Evolutionary conservation across 1,140 invertebrate species (phyloP), one percentile per base, ranked within the genome.

Genomic region (Drosophila nebulosa): DNA sequence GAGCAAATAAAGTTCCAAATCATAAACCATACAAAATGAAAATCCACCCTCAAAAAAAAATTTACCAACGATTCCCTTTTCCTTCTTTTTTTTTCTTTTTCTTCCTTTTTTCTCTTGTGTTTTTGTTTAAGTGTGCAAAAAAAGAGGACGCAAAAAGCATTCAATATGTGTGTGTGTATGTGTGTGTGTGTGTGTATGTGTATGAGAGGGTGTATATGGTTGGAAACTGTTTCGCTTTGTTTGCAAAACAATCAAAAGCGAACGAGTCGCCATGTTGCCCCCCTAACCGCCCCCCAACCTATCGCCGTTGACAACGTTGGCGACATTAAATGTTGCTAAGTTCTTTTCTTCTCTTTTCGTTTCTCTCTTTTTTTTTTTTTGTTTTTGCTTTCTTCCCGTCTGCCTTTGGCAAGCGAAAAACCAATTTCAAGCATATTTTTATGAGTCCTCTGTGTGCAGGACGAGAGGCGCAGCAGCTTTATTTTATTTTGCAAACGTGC

Each of bases 21-120:
- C 83, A 88, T 88, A 78, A 86, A 86, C 74, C 83, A 83, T 76
- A 88, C 78, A 86, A 86, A 86, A 86, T 86, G 83, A 86, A 88
- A 86, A 83, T 83, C 83, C 78, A 86, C 83, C 83, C 83, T 86
- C 83, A 50, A 78, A 86, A 88, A 85, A 88, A 85, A 86, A 88
- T 79, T 83, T 88, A 62, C 70, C 66, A 81, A 62, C 64, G 65
- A 69, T 83, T 74, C 64, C 73, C 58, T 32, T 10, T 32, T 18
- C n/a, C 55, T 62, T 69, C 62, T 81, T 59, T 62, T 69, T 64
- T 81, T 84, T 84, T 64, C 58, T 74, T 58, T 59, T 69, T 59
- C 64, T 80, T 78, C 62, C 67, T 22, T 74, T 69, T 21, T 27
- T 66, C 75, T 65, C 64, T 70, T 69, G 55, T 78, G 88, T 70